Percentiles rank a stretch among this genome's conserved stretches.
Conservation (phyloP, 2,797 vertebrate genomes). For the Hapalemur alaotrensis region DNA sequence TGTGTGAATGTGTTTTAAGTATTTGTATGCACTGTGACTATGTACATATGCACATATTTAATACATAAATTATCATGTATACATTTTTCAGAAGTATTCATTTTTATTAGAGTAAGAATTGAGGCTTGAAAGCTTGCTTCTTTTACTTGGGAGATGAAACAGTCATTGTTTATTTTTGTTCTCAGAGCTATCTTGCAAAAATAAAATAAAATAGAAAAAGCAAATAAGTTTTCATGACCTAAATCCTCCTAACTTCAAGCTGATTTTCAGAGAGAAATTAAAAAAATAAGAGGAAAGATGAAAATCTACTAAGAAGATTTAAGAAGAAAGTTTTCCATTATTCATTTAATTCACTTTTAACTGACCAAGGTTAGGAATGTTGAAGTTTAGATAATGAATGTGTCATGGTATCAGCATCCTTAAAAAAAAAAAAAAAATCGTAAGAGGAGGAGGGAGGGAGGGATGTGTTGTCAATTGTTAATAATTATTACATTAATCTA, state of each 20-base stretch:
- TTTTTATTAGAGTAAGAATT: conserved; percentile 11
- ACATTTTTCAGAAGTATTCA: neutral
- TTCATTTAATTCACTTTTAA: conserved; percentile 34
- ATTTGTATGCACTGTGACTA: neutral
- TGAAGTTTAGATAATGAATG: neutral
- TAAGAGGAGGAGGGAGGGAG: neutral
- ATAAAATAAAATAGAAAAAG: neutral
- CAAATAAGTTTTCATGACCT: neutral
- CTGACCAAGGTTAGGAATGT: neutral
- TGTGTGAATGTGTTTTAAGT: neutral
- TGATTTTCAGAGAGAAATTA: neutral
- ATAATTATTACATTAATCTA: conserved; percentile 1
- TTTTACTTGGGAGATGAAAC: neutral
- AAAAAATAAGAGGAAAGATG: neutral
- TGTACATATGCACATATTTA: neutral
- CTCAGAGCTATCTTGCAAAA: neutral
- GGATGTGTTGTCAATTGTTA: neutral
- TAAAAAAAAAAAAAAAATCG: neutral
- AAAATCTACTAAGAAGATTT: neutral
- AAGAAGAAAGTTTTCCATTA: neutral
- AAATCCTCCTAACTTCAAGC: neutral
- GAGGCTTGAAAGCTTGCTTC: neutral
- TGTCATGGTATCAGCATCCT: neutral
- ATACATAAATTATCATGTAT: neutral
- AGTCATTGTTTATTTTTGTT: conserved; percentile 10